phyloP scores from a whole-genome alignment of 2,113 vertebrate genomes.

The Delphinus delphis region DNA sequence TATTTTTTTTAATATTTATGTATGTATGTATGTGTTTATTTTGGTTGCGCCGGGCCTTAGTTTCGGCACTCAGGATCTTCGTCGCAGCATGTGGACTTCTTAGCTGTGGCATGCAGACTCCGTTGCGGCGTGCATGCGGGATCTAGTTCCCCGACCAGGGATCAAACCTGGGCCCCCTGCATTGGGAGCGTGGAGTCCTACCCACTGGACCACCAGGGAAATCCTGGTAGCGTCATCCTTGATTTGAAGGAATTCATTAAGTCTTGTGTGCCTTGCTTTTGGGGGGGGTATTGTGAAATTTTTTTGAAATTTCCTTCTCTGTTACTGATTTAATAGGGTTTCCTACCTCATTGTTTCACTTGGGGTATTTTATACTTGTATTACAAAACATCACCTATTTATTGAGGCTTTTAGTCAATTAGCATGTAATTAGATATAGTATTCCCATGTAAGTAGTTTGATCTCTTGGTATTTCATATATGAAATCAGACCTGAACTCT shows the following conservation, averaged over 20 bases:
- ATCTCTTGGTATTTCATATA: background rate
- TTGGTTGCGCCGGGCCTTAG: too few relatives aligned
- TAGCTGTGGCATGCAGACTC: too few relatives aligned
- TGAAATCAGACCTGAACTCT: background rate
- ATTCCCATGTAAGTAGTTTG: background rate
- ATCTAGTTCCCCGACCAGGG: too few relatives aligned
- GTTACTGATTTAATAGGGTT: background rate
- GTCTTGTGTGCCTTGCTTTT: background rate
- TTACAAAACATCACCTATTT: background rate
- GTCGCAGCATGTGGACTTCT: too few relatives aligned
- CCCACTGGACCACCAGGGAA: too few relatives aligned
- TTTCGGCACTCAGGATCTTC: too few relatives aligned
- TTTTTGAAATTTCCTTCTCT: background rate
- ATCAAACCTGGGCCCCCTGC: too few relatives aligned
- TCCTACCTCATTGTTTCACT: background rate
- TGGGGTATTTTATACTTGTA: background rate
- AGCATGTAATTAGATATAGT: background rate
- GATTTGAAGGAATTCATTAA: background rate
- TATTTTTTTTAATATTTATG: accelerated
- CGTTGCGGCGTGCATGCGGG: too few relatives aligned
- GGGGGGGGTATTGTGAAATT: background rate
- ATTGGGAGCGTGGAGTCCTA: too few relatives aligned
- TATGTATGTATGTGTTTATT: too few relatives aligned
- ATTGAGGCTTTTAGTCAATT: background rate
- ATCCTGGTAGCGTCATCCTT: background rate